Base-by-base conservation (phyloP, 2,888 invertebrate genomes). In the Scrobipalpa costella region DNA sequence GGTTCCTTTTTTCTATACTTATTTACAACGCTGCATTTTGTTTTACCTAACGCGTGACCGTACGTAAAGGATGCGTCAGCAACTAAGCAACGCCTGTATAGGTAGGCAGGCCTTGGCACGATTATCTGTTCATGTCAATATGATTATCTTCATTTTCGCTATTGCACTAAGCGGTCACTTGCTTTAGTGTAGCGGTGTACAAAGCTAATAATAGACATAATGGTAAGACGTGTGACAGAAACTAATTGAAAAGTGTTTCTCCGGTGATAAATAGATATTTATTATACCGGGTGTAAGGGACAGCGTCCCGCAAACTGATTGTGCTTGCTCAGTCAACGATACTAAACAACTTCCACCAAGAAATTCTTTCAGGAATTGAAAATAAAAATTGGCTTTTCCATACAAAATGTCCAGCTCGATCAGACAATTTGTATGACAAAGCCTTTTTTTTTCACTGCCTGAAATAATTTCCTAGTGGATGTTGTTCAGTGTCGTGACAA, bases 41-140 rank as follows among this genome's bases (percentile, higher is more conserved):
- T 7, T 17, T 19, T 17, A 50, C 50, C 50, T 44, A 21, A 17
- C 15, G 50, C 9, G 17, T 1, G 19, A 11, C 50, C 50, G 50
- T 50, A 19, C 63, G n/a, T 52, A 52, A 17, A 61, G 47, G 34
- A 57, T 64, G 62, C 62, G 52, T 64, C 55, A 57, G 27, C 59
- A 40, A 63, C 50, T 52, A 52, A 19, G 21, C 21, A 52, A 17
- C 9, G 19, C 49, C 63, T 63, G 62, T 63, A 49, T n/a, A n/a
- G n/a, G n/a, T n/a, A n/a, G 63, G 62, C 50, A 59, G 69, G 68
- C 85, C 85, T 84, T 81, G 83, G 71, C 84, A 78, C 75, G 74
- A 70, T 79, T 82, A 78, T 76, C 75, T 72, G 69, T 55, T 61
- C 66, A 64, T 67, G 69, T 79, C 76, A 76, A 73, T 72, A 66